These are phyloP conservation scores for Sparidentex hasta DNA, from an alignment of 2,797 vertebrate species.

Conservation along the genomic window DNA sequence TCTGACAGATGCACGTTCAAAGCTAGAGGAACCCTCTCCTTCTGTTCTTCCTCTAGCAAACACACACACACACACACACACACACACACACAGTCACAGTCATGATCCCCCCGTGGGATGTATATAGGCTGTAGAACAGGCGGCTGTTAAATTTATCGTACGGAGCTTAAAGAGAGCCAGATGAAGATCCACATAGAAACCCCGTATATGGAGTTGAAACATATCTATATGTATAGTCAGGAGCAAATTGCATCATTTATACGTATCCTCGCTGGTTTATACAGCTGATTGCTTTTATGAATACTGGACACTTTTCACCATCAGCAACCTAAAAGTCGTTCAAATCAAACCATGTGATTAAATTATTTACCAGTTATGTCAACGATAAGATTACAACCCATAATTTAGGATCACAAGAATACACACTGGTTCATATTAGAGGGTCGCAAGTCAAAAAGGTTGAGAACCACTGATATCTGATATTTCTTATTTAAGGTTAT, in stretches of 20 bases:
- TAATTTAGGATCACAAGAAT: background rate
- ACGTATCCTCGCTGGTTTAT: background rate
- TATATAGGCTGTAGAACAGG: conserved; percentile 44
- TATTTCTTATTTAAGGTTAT: background rate
- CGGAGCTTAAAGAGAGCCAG: conserved; percentile 31
- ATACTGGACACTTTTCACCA: background rate
- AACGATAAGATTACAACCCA: background rate
- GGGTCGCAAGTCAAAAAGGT: background rate
- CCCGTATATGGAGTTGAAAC: conserved; percentile 19
- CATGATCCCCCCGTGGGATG: conserved; percentile 49
- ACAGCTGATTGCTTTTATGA: background rate
- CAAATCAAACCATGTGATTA: background rate
- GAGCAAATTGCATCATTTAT: conserved; percentile 10
- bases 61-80: conserved; percentile 19
- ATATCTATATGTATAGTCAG: background rate
- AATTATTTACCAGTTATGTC: too few species aligned
- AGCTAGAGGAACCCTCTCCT: conserved; percentile 44
- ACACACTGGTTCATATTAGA: background rate
- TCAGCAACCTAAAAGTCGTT: background rate
- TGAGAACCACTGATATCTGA: background rate
- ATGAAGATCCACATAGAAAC: conserved; percentile 31
- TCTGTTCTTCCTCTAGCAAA: conserved; percentile 37
- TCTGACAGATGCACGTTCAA: conserved; percentile 40
- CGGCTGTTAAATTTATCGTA: conserved; percentile 60
- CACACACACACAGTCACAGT: conserved; percentile 2